phyloP scores from a whole-genome alignment of 2,113 vertebrate genomes.

The Macaca mulatta region DNA sequence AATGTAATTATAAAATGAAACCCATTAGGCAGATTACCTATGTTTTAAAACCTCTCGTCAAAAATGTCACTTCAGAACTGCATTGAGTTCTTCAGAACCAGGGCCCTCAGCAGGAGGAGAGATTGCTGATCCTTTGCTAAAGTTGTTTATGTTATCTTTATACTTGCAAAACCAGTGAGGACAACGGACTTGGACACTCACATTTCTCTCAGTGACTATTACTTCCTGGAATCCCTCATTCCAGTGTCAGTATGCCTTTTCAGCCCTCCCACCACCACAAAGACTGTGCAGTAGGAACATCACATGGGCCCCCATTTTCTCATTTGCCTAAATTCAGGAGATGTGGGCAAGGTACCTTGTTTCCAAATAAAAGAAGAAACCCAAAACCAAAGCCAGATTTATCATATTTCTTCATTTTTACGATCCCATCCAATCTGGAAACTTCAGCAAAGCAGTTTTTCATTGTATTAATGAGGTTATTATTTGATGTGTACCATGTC shows the following conservation, averaged over 20 bases:
- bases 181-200: neutral
- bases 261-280: neutral
- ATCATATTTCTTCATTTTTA: neutral
- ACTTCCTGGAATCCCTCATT: neutral
- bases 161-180: neutral
- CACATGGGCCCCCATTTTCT: neutral
- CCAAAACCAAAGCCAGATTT: neutral
- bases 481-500: neutral
- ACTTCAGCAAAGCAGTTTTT: neutral
- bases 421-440: neutral
- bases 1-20: conserved; percentile 40
- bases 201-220: neutral
- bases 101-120: neutral
- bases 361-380: neutral
- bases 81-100: neutral
- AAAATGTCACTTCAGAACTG: neutral
- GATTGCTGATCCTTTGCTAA: neutral
- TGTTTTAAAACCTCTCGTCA: conserved; percentile 3
- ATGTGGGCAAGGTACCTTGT: neutral
- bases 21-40: neutral
- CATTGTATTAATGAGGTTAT: neutral
- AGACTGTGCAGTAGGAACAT: neutral
- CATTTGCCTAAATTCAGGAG: neutral
- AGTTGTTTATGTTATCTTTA: neutral
- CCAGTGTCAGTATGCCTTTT: neutral